Evolutionary conservation across 2,113 vertebrate genomes (phyloP).

Genomic region (Corythornis vintsioides): DNA sequence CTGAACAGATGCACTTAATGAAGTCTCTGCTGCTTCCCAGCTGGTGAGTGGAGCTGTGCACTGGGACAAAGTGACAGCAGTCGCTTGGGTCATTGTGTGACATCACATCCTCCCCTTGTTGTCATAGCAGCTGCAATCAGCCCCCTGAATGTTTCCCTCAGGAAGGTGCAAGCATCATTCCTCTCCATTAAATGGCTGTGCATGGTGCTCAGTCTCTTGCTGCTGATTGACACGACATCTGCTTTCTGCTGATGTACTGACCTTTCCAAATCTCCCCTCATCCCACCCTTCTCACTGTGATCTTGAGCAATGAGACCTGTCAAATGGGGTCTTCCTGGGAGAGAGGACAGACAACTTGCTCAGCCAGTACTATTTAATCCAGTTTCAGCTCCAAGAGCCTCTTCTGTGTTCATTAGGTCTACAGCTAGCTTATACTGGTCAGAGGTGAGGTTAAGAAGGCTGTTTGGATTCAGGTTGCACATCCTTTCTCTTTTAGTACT

Average conservation of each 20-base stretch:
- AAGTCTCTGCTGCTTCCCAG: slow-evolving; percentile 73
- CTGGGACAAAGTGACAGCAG: slow-evolving; percentile 38
- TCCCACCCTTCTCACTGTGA: not conserved
- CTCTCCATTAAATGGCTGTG: slow-evolving; percentile 21
- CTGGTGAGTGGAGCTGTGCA: not conserved
- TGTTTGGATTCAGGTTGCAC: not conserved
- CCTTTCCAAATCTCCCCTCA: not conserved
- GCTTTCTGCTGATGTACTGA: not conserved
- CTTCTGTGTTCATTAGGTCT: not conserved
- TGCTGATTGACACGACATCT: not conserved
- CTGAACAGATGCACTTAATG: slow-evolving; percentile 74
- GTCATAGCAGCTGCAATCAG: slow-evolving; percentile 76
- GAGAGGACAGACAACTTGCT: not conserved
- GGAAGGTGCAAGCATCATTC: slow-evolving; percentile 1
- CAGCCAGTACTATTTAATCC: not conserved
- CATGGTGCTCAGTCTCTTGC: not conserved
- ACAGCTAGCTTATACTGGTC: not conserved
- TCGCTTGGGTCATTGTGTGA: slow-evolving; percentile 63
- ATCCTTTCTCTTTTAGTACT: not conserved
- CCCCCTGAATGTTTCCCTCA: slow-evolving; percentile 33
- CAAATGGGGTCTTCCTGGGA: not conserved
- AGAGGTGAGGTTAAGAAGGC: not conserved
- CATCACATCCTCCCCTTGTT: slow-evolving; percentile 73
- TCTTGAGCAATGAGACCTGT: not conserved
- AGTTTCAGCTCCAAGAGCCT: not conserved